Conservation (phyloP, 2,888 invertebrate species). For the Macrophya alboannulata region DNA sequence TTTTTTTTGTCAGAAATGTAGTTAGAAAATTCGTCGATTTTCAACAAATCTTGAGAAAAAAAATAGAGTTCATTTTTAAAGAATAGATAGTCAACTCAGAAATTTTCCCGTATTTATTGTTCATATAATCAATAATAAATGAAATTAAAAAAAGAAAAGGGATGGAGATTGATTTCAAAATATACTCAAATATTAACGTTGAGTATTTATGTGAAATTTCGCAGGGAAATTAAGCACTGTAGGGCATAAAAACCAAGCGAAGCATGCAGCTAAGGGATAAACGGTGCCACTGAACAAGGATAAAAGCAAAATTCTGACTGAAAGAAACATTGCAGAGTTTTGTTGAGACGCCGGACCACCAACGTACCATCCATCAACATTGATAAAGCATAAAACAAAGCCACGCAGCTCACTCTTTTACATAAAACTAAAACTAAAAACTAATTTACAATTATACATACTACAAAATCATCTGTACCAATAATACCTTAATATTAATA, state of each 20-base stretch:
- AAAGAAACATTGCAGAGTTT: constrained; percentile 70
- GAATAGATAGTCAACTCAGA: neutral
- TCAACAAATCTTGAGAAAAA: too few relatives aligned
- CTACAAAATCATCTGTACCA: constrained; percentile 77
- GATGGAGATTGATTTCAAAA: neutral
- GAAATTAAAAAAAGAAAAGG: neutral
- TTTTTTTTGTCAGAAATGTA: neutral
- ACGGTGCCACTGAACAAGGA: constrained; percentile 77
- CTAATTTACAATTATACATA: constrained; percentile 74
- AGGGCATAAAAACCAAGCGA: constrained; percentile 75
- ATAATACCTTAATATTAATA: constrained; percentile 78
- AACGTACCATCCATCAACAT: constrained; percentile 54
- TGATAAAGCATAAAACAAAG: neutral
- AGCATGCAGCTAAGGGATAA: constrained; percentile 76
- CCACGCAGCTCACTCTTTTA: constrained; percentile 76
- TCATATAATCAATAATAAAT: too few relatives aligned
- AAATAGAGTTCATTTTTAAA: neutral
- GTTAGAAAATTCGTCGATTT: neutral
- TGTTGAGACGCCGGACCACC: constrained; percentile 59
- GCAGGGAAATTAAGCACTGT: constrained; percentile 78
- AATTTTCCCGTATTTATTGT: neutral
- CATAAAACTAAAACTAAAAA: constrained; percentile 60
- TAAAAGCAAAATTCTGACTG: constrained; percentile 63
- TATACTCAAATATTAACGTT: neutral
- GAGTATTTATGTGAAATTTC: neutral